Base-by-base conservation (phyloP, 2,113 vertebrate species). In the Jaculus jaculus region DNA sequence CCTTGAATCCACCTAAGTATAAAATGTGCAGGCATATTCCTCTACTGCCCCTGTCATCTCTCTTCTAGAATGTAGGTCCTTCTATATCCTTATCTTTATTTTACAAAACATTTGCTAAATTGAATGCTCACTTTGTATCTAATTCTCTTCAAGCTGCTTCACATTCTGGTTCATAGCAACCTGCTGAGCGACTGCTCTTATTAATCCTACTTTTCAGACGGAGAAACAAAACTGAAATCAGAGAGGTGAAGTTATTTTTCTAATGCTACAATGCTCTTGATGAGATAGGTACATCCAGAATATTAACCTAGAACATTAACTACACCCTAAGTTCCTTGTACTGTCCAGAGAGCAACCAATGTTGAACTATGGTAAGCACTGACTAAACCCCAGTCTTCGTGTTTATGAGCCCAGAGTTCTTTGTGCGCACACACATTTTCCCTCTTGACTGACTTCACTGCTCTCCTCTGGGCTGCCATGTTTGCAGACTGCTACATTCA, bases 361-460 rank as follows among this genome's bases (percentile, higher is more conserved):
- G 26, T 9, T 17, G 51, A 37, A 61, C 42, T 16, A 2, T 9
- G 30, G 60, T 61, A 74, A 26, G n/a, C 47, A 37, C 71, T 24
- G 79, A 7, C 47, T 42, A 28, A 28, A 28, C 17, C 28, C 12
- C 15, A 11, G 15, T 1, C 24, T 69, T 69, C 11, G 7, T 8
- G 7, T 26, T 16, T 42, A 11, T 26, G 7, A 47, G 34, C 0
- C 47, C 17, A 18, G 47, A 21, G 26, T 69, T 89, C 77, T 75
- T n/a, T 3, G 15, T 21, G 18, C 0, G 9, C 10, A 0, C 9
- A 61, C 0, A 0, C 4, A 24, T 20, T 32, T 39, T 34, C 17
- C 39, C 30, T 37, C 54, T 71, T 4, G 23, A 30, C 39, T 18
- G n/a, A 51, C 75, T 54, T 72, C 82, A 28, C 39, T 5, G 34